These are phyloP conservation scores for Brachyhypopomus occidentalis DNA, from an alignment of 2,113 vertebrate species.

Conservation along the genomic window DNA sequence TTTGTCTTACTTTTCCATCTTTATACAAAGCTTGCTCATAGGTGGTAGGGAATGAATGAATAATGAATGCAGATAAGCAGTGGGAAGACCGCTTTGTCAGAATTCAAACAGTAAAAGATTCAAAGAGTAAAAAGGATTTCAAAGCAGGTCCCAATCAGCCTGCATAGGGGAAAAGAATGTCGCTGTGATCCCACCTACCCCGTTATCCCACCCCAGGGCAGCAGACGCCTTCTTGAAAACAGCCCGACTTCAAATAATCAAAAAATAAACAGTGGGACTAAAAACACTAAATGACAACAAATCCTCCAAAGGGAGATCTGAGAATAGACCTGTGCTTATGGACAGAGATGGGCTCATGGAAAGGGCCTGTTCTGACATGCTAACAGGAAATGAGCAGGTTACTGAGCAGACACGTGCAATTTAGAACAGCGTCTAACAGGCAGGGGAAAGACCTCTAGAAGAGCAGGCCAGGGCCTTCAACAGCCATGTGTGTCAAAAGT, in stretches of 20 bases:
- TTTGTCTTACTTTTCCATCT: slow-evolving; percentile 20
- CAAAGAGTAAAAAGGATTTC: background rate
- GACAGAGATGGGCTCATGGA: slow-evolving; percentile 25
- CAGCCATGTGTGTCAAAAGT: slow-evolving; percentile 40
- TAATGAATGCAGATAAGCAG: slow-evolving; percentile 18
- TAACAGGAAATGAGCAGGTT: slow-evolving; percentile 23
- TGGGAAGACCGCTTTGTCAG: slow-evolving; percentile 18
- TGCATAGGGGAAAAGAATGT: background rate
- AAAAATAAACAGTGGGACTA: slow-evolving; percentile 15
- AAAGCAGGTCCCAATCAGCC: slow-evolving; percentile 9
- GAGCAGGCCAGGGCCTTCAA: slow-evolving; percentile 13
- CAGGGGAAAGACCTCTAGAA: slow-evolving; percentile 17
- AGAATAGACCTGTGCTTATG: slow-evolving; percentile 14
- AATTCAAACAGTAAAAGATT: slow-evolving; percentile 25
- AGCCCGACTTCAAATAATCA: background rate
- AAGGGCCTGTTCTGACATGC: slow-evolving; percentile 46
- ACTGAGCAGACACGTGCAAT: slow-evolving; percentile 34
- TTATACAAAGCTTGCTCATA: slow-evolving; percentile 15
- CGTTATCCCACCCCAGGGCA: background rate
- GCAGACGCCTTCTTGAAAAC: slow-evolving; percentile 11
- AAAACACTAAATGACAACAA: slow-evolving; percentile 9
- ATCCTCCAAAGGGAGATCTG: background rate
- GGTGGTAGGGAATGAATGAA: slow-evolving; percentile 14
- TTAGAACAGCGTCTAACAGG: slow-evolving; percentile 20
- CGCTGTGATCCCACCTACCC: too few relatives aligned